Conservation (phyloP, 2,797 vertebrate genomes). For the Phataginus tetradactyla region DNA sequence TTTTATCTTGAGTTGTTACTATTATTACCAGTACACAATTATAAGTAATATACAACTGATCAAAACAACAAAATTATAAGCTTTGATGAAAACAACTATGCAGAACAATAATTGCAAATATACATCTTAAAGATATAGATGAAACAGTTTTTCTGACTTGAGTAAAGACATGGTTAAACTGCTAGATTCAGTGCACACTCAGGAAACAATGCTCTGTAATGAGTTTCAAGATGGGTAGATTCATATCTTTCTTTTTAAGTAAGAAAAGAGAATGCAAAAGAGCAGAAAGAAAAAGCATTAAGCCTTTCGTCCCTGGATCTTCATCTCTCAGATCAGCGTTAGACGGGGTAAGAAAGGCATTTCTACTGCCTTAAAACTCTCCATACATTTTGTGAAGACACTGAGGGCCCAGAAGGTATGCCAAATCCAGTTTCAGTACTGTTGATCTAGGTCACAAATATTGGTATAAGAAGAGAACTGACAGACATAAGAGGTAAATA, state of each 20-base stretch:
- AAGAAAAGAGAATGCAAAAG: constrained; percentile 15
- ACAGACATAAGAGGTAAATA: background rate
- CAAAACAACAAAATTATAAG: background rate
- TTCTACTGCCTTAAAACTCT: background rate
- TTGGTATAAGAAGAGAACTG: background rate
- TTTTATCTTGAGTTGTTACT: background rate
- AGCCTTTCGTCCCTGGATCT: background rate
- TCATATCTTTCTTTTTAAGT: background rate
- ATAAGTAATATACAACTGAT: background rate
- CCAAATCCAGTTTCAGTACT: background rate
- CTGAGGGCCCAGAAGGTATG: background rate
- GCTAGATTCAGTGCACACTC: background rate
- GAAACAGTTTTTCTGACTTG: background rate
- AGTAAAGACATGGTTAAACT: background rate
- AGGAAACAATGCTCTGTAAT: background rate
- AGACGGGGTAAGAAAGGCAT: background rate
- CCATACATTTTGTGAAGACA: background rate
- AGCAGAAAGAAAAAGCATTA: background rate
- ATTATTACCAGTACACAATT: background rate
- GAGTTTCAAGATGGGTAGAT: background rate
- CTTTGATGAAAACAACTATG: background rate
- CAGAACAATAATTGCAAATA: background rate
- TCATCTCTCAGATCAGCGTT: background rate
- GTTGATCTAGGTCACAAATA: background rate
- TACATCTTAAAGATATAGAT: background rate